Evolutionary conservation across 2,113 vertebrate species (phyloP), one percentile per base, ranked within the genome.

Genomic region (Rhinoptilus africanus): DNA sequence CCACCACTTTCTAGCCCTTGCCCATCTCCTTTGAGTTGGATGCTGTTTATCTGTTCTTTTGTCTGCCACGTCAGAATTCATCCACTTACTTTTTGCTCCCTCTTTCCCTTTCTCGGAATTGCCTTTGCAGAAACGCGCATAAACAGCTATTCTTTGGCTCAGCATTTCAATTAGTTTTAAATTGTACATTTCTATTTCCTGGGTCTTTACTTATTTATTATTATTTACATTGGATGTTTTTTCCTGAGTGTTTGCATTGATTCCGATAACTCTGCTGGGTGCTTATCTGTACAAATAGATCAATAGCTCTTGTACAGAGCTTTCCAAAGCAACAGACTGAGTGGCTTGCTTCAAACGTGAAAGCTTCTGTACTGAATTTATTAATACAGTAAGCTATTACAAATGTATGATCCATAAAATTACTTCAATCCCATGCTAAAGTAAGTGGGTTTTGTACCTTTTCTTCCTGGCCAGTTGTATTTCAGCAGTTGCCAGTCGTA

Each of bases 81-180:
- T 15, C 37, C 45, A 50, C 18, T 71, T 54, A 14, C 14, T 47
- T 72, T 59, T 75, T 81, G 17, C 13, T 23, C 17, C 35, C 30
- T 28, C 71, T 64, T 86, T 19, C 54, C 51, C n/a, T 83, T 90
- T 95, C 28, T 75, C 26, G 15, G 68, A 90, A 92, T 34, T 78
- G 30, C 11, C 21, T 96, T 81, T 74, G 39, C 35, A 89, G 67
- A 92, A 85, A 50, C 14, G 35, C 10, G 41, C 23, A 18, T 32
- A 66, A 89, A 34, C 21, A 78, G 18, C 68, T 88, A 50, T 79
- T 77, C 63, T 94, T 83, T 9, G 8, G 21, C 21, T 56, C 34
- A 89, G 78, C 53, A 69, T 83, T 85, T 96, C 34, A 89, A 84
- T 83, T 91, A 79, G 84, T 95, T 97, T 84, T 90, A 87, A 95